Percentiles rank a stretch among this genome's conserved stretches.
These are phyloP conservation scores for Carcharodon carcharias DNA, from an alignment of 2,797 vertebrate species.

Conservation along the genomic window DNA sequence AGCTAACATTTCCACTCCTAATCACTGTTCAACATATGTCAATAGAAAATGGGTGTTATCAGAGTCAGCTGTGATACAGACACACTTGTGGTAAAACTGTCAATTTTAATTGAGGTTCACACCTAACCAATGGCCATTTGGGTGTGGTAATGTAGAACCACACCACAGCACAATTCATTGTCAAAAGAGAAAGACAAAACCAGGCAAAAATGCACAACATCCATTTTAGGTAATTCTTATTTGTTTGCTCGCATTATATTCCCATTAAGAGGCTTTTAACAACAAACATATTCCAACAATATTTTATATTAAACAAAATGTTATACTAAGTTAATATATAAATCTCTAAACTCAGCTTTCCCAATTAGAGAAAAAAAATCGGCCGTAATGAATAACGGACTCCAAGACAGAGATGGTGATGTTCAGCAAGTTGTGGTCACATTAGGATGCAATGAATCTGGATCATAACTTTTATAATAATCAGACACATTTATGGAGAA, in stretches of 20 bases:
- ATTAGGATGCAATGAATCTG: background rate
- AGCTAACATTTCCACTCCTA: background rate
- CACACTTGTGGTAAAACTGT: background rate
- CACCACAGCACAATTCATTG: background rate
- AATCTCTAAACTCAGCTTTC: background rate
- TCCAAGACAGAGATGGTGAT: background rate
- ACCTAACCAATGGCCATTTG: background rate
- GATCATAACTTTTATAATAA: background rate
- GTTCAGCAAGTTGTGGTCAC: background rate
- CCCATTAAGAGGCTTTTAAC: background rate
- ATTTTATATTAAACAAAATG: background rate
- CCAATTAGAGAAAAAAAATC: background rate
- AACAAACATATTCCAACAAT: background rate
- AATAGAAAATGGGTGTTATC: background rate
- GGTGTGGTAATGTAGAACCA: background rate
- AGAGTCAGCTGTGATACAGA: background rate
- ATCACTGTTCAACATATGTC: background rate
- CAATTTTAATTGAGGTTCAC: background rate
- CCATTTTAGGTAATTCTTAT: background rate
- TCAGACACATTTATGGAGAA: background rate
- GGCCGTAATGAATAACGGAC: background rate
- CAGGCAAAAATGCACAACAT: background rate
- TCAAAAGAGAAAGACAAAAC: background rate
- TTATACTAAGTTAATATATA: background rate
- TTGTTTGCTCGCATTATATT: background rate